Base-by-base conservation (phyloP, 2,113 vertebrate species). In the Gallinago undulata region DNA sequence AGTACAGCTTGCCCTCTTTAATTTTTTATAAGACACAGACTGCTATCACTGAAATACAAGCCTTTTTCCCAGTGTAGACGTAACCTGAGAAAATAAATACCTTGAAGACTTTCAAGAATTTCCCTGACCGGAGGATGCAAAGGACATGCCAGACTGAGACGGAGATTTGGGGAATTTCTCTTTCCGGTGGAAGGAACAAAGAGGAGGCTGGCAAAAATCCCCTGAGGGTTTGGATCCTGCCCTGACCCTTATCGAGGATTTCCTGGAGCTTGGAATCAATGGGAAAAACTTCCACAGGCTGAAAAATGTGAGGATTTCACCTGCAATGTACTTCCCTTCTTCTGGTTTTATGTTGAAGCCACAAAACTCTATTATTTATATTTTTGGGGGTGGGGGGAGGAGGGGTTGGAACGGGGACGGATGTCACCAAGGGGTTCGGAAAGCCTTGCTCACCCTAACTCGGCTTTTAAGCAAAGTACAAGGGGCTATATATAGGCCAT, bases 121-220 rank as follows among this genome's bases (percentile, higher is more conserved):
- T 82, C 87, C 69, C 66, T 60, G 66, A 41, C 76, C 0, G 0
- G 41, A 15, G 7, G 24, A 45, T 30, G 72, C 27, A 86, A 90
- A 39, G n/a, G 55, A 55, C 21, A 12, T 1, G 7, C 22, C 33
- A 72, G 31, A 62, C 68, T 17, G 35, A 92, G 60, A 64, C 31
- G 31, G 67, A 90, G 66, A 84, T 79, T 53, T n/a, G 37, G 74
- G 74, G 91, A 76, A 89, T 94, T 95, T 89, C 72, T 91, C 10
- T 50, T 89, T 89, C 56, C 78, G 33, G 68, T 37, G 14, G n/a
- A 79, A 41, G 57, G 84, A 89, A 68, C 39, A 64, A 89, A 56
- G 57, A 84, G 13, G 33, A 78, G 27, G 31, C 48, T 95, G 53
- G 66, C 77, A 79, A 89, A 89, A 89, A 93, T 7, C 39, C 76